Evolutionary conservation across 2,113 vertebrate species (phyloP), one percentile per base, ranked within the genome.

Genomic region (Calyptommatus sinebrachiatus): DNA sequence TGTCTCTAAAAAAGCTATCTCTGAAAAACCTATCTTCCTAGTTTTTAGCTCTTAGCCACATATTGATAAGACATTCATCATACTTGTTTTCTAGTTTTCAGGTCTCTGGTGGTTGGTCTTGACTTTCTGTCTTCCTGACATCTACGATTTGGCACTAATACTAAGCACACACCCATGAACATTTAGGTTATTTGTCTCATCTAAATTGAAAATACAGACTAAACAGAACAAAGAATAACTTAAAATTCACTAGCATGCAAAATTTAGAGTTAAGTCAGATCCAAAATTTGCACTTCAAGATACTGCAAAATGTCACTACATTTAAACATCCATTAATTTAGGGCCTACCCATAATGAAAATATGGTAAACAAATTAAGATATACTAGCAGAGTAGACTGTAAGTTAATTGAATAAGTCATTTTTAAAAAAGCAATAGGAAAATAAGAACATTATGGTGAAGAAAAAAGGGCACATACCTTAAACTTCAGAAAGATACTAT

Each of bases 401-500:
- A 62, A 11, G 7, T 35, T 14, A 67, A 12, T 5, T 48, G 29
- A 76, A 26, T n/a, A 77, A 53, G 41, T 28, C 14, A 29, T 31
- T 18, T 26, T 16, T 21, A 11, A n/a, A 62, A 63, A 80, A 26
- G 24, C 8, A 75, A 8, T 28, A 41, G 10, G 26, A 29, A 76
- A 65, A 69, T 12, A 77, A 67, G 22, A 31, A 26, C 11, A 65
- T 31, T 57, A 65, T 31, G 5, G 20, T 62, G 28, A 5, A 46
- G 28, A 5, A 46, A 46, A 50, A 60, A 41, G 16, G 53, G 73
- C 80, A 79, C 0, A 76, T 95, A 96, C 95, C 94, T 95, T 88
- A 87, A 82, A 89, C 71, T 92, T 96, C 60, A 94, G 53, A 89
- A 95, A 96, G n/a, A 96, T 77, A 50, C 78, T 94, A 73, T 96